Evolutionary conservation across 2,888 invertebrate species (phyloP).

Genomic region (Nipponacmea schrenckii): DNA sequence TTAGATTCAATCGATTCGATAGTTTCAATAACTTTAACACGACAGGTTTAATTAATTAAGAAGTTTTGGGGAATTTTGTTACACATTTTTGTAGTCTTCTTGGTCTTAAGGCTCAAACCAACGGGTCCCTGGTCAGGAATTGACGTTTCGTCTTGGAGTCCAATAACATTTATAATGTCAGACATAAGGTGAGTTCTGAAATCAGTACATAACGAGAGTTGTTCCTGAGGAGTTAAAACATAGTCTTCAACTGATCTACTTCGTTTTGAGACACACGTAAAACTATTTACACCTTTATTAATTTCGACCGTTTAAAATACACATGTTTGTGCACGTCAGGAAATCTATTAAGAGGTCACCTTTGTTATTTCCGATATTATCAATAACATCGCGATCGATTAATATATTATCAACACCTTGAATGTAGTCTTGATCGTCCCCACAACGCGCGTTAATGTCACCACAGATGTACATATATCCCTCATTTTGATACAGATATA

Average conservation of each 20-base stretch:
- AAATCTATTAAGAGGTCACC: not conserved
- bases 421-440: not conserved
- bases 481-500: constrained; percentile 1
- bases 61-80: no score
- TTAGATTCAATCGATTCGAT: no score
- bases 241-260: not conserved
- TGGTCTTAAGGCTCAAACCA: not conserved
- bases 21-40: no score
- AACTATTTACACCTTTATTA: not conserved
- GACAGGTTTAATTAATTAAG: no score
- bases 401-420: not conserved
- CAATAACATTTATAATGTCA: not conserved
- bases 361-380: not conserved
- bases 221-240: not conserved
- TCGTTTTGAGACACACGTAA: not conserved
- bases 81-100: no score
- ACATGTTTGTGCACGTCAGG: not conserved
- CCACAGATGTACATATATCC: not conserved
- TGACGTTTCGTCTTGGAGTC: not conserved
- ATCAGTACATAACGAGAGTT: not conserved
- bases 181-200: not conserved
- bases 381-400: not conserved
- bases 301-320: not conserved
- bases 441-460: not conserved
- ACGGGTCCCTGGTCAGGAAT: not conserved